Evolutionary conservation across 2,797 vertebrate genomes (phyloP).

Genomic region (Sarcoramphus papa): DNA sequence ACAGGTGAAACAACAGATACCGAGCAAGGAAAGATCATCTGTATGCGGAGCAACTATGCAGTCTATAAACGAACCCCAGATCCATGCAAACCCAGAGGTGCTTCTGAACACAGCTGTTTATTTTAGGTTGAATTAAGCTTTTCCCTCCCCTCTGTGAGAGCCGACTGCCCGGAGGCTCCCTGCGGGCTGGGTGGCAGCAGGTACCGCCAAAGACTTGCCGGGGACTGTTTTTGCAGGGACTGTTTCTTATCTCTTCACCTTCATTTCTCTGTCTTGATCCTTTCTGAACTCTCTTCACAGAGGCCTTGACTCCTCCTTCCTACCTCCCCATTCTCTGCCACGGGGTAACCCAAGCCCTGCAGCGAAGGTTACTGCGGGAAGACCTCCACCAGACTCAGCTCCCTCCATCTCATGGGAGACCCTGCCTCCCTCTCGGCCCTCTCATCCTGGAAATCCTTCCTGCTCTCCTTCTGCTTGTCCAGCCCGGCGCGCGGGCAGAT

Average conservation of each 20-base stretch:
- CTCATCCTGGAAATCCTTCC: not conserved
- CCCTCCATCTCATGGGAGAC: not conserved
- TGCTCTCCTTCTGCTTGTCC: not conserved
- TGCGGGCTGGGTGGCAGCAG: not conserved
- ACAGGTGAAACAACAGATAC: conserved; percentile 2
- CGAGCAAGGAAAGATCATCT: not conserved
- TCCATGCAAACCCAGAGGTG: not conserved
- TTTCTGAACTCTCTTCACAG: not conserved
- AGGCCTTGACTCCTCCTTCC: not conserved
- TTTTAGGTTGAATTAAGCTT: not conserved
- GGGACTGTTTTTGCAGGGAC: not conserved
- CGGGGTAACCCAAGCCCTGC: not conserved
- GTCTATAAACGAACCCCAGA: not conserved
- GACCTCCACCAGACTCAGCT: not conserved
- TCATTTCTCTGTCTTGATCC: not conserved
- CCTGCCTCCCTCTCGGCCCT: not conserved
- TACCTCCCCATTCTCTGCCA: accelerated
- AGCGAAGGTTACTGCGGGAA: accelerated
- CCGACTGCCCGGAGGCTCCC: not conserved
- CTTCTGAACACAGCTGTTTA: not conserved
- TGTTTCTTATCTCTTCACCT: not conserved
- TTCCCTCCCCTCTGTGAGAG: not conserved
- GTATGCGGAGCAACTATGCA: not conserved
- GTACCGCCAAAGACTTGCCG: not conserved
- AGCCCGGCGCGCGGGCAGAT: not conserved